phyloP scores from a whole-genome alignment of 1,140 invertebrate species.

The Drosophila sechellia region DNA sequence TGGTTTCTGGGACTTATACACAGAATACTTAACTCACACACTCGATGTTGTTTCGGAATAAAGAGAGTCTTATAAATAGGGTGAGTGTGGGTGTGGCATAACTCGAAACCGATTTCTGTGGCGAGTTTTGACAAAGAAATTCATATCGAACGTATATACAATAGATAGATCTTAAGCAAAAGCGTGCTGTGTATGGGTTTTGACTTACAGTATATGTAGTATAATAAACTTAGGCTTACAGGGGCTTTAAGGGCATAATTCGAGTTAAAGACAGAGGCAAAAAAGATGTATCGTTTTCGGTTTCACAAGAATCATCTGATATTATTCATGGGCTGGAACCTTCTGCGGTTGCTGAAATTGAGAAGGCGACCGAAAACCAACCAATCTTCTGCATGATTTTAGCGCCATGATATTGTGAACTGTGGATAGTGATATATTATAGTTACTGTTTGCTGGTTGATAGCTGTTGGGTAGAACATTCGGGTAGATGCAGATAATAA shows the following conservation, averaged over 20 bases:
- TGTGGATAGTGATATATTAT: slow-evolving; percentile 33
- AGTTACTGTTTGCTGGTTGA: slow-evolving; percentile 45
- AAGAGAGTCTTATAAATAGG: slow-evolving; percentile 28
- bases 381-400: slow-evolving; percentile 78
- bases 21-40: slow-evolving; percentile 36
- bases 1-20: slow-evolving; percentile 36
- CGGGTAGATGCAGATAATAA: slow-evolving; percentile 42
- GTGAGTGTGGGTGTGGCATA: slow-evolving; percentile 8
- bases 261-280: slow-evolving; percentile 17
- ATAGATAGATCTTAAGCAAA: slow-evolving; percentile 48
- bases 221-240: slow-evolving; percentile 28
- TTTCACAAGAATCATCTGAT: slow-evolving; percentile 54
- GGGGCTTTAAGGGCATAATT: slow-evolving; percentile 1
- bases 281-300: slow-evolving; percentile 13
- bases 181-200: slow-evolving; percentile 64
- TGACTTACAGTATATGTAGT: slow-evolving; percentile 37
- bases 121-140: slow-evolving; percentile 41
- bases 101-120: slow-evolving; percentile 14
- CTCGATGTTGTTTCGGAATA: slow-evolving; percentile 31
- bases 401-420: slow-evolving; percentile 47
- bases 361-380: slow-evolving; percentile 91
- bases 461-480: slow-evolving; percentile 49
- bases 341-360: slow-evolving; percentile 91
- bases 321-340: slow-evolving; percentile 85
- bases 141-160: slow-evolving; percentile 60